Evolutionary conservation across 2,888 invertebrate species (phyloP), one percentile per base, ranked within the genome.

Genomic region (Quadroppia sp.): DNA sequence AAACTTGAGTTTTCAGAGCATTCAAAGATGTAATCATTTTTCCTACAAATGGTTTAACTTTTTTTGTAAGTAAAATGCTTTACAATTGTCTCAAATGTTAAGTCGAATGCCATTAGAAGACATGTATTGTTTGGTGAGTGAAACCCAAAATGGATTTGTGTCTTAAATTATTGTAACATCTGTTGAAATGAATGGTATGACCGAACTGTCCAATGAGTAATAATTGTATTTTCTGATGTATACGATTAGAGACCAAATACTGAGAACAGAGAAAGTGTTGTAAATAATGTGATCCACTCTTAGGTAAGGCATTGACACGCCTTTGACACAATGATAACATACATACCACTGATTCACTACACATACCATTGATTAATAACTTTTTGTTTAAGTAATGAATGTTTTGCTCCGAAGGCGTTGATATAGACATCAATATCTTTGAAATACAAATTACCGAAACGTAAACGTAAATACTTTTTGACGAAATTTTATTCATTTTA

Each of bases 241-340:
- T 36, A 40, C 36, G 40, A 40, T 40, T 36, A 64, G 64, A 17
- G 40, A 45, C 3, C 69, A 36, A 69, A 45, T 17, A 32, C 30
- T 59, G n/a, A 40, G 36, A 67, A 23, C 40, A 67, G 7, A 67
- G 36, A 40, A 15, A 40, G 30, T 59, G n/a, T 56, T 2, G 6
- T 45, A 15, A 59, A 30, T 15, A 45, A 11, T 45, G 69, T 42
- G 69, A 45, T 69, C 45, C 69, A 42, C 40, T 45, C 25, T 69
- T 69, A 69, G 69, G 69, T 69, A 69, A 69, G 69, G 69, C 69
- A 42, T 3, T 17, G 11, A 53, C 1, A 64, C 32, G 61, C 61
- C 69, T 42, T 67, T 69, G 17, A 40, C n/a, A 67, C 23, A 59
- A 32, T 15, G 30, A 15, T 23, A 69, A 69, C 25, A 45, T 61